Conservation (phyloP, 2,797 vertebrate species). For the Vespertilio murinus region DNA sequence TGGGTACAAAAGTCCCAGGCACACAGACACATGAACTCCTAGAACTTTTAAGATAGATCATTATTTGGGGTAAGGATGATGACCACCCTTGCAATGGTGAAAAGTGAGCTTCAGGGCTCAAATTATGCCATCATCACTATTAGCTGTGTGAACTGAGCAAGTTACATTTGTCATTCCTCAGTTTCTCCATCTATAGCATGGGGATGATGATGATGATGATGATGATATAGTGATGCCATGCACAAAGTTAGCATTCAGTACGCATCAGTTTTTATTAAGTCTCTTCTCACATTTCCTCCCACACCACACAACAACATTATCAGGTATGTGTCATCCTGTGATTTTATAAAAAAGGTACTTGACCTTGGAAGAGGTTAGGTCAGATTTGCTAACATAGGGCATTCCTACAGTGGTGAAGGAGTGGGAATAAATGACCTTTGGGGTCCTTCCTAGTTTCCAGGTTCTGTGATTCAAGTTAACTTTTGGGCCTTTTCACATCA, state of each 20-base stretch:
- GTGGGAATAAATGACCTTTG: not conserved
- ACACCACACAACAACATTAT: not conserved
- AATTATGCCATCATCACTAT: not conserved
- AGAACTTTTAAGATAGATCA: not conserved
- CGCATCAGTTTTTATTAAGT: not conserved
- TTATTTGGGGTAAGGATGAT: not conserved
- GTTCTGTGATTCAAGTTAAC: not conserved
- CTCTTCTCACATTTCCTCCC: not conserved
- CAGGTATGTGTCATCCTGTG: not conserved
- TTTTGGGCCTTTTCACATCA: conserved; percentile 31
- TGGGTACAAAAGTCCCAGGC: conserved; percentile 7
- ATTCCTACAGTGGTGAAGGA: not conserved
- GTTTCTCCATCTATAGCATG: conserved; percentile 5
- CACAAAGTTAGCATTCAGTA: not conserved
- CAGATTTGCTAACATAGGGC: not conserved
- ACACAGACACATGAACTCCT: not conserved
- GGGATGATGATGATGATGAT: not conserved
- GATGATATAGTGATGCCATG: not conserved
- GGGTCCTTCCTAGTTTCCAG: not conserved
- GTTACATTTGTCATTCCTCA: not conserved
- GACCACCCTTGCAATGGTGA: not conserved
- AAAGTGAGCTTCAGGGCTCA: not conserved
- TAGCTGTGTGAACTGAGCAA: not conserved
- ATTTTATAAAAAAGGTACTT: not conserved
- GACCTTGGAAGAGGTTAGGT: not conserved